A percentile compares a stretch with the other conserved stretches of the same genome.
Conservation (phyloP, 2,888 invertebrate species). For the Platypus cylindrus region DNA sequence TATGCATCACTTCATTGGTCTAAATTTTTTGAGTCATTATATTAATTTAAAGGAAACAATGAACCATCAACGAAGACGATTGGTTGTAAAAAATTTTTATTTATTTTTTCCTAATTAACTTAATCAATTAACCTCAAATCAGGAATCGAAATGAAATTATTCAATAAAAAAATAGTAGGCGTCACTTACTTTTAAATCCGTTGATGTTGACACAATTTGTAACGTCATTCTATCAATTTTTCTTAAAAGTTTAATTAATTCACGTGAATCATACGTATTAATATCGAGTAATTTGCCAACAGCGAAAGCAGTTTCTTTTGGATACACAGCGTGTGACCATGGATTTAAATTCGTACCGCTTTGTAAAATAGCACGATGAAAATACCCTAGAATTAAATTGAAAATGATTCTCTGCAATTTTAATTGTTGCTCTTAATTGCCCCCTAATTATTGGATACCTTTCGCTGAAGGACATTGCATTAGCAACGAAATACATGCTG, state of each 20-base stretch:
- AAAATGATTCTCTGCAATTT: not conserved
- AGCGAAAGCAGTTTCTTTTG: slow-evolving; percentile 17
- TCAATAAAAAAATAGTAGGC: no score
- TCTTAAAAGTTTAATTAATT: slow-evolving; percentile 19
- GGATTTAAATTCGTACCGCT: slow-evolving; percentile 22
- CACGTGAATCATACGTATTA: slow-evolving; percentile 16
- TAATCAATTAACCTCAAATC: no score
- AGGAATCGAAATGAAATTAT: no score
- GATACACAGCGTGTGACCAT: slow-evolving; percentile 21
- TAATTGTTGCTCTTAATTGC: not conserved
- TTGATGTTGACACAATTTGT: slow-evolving; percentile 12
- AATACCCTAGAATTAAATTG: slow-evolving; percentile 18
- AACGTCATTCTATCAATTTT: slow-evolving; percentile 17
- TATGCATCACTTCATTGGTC: no score
- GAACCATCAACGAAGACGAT: no score
- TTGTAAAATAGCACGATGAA: slow-evolving; percentile 22
- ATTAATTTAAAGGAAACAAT: no score
- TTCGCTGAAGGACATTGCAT: slow-evolving; percentile 20
- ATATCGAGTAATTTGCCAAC: slow-evolving; percentile 19
- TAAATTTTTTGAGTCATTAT: no score
- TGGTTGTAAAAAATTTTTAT: no score
- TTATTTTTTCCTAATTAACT: no score
- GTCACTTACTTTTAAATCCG: slow-evolving; percentile 12
- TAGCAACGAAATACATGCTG: slow-evolving; percentile 21
- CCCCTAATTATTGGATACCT: slow-evolving; percentile 6